phyloP scores from a whole-genome alignment of 2,113 vertebrate genomes.

The Tauraco erythrolophus region DNA sequence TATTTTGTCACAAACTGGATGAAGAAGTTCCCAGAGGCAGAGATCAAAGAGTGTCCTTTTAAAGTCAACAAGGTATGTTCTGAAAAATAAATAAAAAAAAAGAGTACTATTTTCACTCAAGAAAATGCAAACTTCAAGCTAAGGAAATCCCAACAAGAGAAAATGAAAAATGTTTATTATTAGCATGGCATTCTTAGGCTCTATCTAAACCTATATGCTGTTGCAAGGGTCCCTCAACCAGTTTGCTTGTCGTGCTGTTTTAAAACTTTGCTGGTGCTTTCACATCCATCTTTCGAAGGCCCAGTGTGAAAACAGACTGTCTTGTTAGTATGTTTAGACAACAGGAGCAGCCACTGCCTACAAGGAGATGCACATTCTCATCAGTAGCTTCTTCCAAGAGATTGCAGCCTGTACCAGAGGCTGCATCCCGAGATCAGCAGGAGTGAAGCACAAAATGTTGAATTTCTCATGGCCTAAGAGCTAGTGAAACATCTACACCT shows the following conservation, averaged over 20 bases:
- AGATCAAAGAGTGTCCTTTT: conserved; percentile 81
- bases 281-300: neutral
- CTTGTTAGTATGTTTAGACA: neutral
- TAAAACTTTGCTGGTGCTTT: neutral
- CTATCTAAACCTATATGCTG: neutral
- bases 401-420: neutral
- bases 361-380: neutral
- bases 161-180: neutral
- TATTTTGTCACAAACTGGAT: conserved; percentile 84
- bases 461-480: neutral
- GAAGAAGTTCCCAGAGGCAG: conserved; percentile 81
- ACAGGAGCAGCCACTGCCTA: neutral
- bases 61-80: conserved; percentile 81
- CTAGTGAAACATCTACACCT: neutral
- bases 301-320: neutral
- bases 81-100: neutral
- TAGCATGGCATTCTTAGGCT: neutral
- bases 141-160: neutral
- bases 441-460: neutral
- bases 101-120: neutral
- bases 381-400: neutral
- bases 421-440: neutral
- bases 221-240: neutral
- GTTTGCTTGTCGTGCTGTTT: neutral
- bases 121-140: neutral